These are phyloP conservation scores for Branchinecta lynchi DNA, from an alignment of 1,140 invertebrate species.

Conservation along the genomic window DNA sequence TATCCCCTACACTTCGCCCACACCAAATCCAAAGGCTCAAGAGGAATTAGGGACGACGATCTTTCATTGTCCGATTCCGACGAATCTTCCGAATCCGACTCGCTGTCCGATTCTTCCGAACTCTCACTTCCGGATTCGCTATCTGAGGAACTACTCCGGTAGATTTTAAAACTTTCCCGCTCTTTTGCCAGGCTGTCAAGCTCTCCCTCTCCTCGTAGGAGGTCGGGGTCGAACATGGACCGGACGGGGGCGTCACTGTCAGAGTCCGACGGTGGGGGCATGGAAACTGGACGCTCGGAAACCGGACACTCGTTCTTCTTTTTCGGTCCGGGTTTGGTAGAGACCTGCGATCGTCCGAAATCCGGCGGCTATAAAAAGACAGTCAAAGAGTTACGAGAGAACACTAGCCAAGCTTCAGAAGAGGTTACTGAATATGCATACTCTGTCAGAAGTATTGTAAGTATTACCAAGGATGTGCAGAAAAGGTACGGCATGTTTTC, in stretches of 20 bases:
- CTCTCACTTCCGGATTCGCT: conserved; percentile 22
- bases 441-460: too few species aligned
- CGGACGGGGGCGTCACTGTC: not conserved
- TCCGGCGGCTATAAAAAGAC: conserved; percentile 28
- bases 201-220: not conserved
- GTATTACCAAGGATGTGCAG: too few species aligned
- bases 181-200: conserved; percentile 10
- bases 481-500: too few species aligned
- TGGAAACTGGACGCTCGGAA: not conserved
- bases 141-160: conserved; percentile 28
- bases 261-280: not conserved
- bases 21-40: conserved; percentile 74
- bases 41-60: conserved; percentile 26
- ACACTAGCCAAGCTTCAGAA: too few species aligned
- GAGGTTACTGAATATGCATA: too few species aligned
- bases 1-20: conserved; percentile 95
- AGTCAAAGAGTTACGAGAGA: too few species aligned
- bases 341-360: not conserved
- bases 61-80: conserved; percentile 23
- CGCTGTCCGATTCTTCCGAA: conserved; percentile 15
- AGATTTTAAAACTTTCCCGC: conserved; percentile 42
- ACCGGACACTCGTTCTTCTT: not conserved
- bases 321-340: not conserved
- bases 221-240: not conserved
- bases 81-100: not conserved